phyloP scores from a whole-genome alignment of 2,888 invertebrate genomes.

The Anthoptus insignis region DNA sequence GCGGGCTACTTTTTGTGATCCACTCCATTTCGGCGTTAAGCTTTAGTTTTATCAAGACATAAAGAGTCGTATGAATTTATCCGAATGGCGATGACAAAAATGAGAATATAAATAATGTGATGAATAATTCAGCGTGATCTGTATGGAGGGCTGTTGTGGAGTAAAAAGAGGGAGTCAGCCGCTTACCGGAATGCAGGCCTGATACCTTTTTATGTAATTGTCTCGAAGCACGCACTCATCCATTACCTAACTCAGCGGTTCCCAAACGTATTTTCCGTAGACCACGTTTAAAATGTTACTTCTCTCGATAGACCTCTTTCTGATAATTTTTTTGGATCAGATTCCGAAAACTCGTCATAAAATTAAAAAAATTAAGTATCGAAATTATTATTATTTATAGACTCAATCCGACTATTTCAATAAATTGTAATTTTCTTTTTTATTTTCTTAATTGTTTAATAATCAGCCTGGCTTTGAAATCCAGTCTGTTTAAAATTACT shows the following conservation, averaged over 20 bases:
- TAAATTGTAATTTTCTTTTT: too few relatives aligned
- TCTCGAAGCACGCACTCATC: conserved; percentile 83
- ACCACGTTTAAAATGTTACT: too few relatives aligned
- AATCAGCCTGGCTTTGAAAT: too few relatives aligned
- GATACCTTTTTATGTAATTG: conserved; percentile 84
- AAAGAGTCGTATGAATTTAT: conserved; percentile 84
- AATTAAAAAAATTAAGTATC: too few relatives aligned
- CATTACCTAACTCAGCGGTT: conserved; percentile 84
- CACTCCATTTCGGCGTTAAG: conserved; percentile 76
- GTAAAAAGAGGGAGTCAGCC: conserved; percentile 71
- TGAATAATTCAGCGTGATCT: conserved; percentile 87
- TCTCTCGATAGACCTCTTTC: too few relatives aligned
- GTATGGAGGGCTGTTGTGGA: conserved; percentile 74
- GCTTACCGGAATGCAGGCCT: conserved; percentile 76
- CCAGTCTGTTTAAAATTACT: too few relatives aligned
- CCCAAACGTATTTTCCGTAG: too few relatives aligned
- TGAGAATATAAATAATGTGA: conserved; percentile 84
- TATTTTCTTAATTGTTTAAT: too few relatives aligned
- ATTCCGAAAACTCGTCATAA: too few relatives aligned
- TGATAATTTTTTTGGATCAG: too few relatives aligned
- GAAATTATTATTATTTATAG: too few relatives aligned
- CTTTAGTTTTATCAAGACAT: conserved; percentile 86
- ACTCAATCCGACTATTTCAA: too few relatives aligned
- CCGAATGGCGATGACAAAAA: conserved; percentile 85
- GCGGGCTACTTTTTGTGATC: conserved; percentile 66